These are phyloP conservation scores for Cantharis nigra DNA, from an alignment of 2,888 invertebrate species.

Conservation along the genomic window DNA sequence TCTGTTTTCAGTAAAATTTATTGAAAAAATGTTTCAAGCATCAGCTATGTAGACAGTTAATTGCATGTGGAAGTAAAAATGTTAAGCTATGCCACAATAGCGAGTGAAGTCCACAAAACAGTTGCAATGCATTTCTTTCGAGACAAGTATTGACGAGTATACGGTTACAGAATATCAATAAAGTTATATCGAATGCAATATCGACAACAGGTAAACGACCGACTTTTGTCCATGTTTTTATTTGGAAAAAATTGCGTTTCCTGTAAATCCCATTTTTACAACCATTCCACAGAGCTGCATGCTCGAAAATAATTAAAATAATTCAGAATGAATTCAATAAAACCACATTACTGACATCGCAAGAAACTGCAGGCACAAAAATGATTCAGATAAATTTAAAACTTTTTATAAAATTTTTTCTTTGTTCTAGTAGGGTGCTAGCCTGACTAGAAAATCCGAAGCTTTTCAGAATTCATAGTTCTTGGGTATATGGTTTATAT, in stretches of 20 bases:
- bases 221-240: conserved; percentile 10
- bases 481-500: too few species aligned
- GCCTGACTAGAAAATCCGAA: too few species aligned
- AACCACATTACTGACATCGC: background rate
- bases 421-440: too few species aligned
- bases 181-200: conserved; percentile 41
- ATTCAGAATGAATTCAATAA: background rate
- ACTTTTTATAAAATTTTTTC: too few species aligned
- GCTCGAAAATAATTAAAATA: background rate
- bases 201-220: conserved; percentile 35
- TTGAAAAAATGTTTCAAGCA: conserved; percentile 45
- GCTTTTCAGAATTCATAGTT: too few species aligned
- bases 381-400: too few species aligned
- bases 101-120: conserved; percentile 39
- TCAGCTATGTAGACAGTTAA: conserved; percentile 44
- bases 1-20: background rate
- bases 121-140: conserved; percentile 40
- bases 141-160: conserved; percentile 42
- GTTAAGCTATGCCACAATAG: conserved; percentile 44
- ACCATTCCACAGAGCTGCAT: background rate
- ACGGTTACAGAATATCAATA: conserved; percentile 43
- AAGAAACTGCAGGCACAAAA: too few species aligned
- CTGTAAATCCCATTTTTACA: background rate
- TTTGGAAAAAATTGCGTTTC: background rate
- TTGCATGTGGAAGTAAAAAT: conserved; percentile 46